Conservation (phyloP, 2,113 vertebrate species). For the Rhinolophus ferrumequinum region DNA sequence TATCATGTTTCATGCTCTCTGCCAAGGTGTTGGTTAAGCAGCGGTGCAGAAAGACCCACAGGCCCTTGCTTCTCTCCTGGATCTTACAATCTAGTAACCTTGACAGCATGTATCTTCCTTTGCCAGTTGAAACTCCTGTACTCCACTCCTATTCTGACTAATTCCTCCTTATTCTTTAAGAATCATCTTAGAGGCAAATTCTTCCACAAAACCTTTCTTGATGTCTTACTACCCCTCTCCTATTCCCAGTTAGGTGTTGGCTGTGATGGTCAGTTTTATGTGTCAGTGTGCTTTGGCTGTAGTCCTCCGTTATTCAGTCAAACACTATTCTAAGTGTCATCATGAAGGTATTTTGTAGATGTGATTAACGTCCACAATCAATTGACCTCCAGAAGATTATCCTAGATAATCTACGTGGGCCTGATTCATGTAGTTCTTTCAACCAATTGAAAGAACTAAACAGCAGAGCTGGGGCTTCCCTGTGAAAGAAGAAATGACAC, state of each 20-base stretch:
- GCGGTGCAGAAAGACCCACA: background rate
- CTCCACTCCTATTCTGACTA: background rate
- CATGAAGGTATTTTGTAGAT: background rate
- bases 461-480: background rate
- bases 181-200: background rate
- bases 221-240: background rate
- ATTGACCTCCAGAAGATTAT: background rate
- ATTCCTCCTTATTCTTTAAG: background rate
- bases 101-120: background rate
- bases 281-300: background rate
- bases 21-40: background rate
- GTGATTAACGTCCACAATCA: background rate
- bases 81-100: background rate
- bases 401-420: background rate
- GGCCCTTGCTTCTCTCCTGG: background rate
- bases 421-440: background rate
- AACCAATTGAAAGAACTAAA: background rate
- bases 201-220: background rate
- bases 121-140: background rate
- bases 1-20: background rate
- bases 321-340: background rate
- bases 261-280: background rate
- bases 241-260: background rate
- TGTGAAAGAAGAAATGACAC: background rate
- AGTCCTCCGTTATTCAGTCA: background rate